Evolutionary conservation across 2,888 invertebrate species (phyloP).

Genomic region (Galeopsomyia nigrocyanea): DNA sequence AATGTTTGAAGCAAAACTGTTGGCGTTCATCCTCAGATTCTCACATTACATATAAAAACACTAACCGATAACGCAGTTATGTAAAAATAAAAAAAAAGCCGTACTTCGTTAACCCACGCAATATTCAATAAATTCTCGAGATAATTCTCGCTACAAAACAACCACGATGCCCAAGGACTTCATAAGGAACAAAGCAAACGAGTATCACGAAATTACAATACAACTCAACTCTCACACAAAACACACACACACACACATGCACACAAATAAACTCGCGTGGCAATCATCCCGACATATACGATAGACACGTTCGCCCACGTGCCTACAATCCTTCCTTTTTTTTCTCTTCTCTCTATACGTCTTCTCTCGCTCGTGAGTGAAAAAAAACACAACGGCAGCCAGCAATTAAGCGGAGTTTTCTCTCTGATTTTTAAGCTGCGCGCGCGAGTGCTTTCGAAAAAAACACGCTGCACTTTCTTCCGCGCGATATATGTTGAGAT

Average conservation of each 20-base stretch:
- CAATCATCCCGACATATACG: conserved; percentile 16
- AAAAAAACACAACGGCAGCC: neutral
- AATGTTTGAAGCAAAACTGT: too few species aligned
- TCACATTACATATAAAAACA: too few species aligned
- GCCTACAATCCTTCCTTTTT: neutral
- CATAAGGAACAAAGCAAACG: conserved; percentile 22
- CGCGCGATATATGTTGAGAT: neutral
- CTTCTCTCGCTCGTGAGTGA: neutral
- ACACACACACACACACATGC: too few species aligned
- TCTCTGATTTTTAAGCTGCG: neutral
- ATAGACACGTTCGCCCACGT: conserved; percentile 32
- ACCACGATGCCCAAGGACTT: conserved; percentile 14
- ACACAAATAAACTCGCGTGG: neutral
- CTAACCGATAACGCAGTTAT: too few species aligned
- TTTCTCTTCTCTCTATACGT: neutral
- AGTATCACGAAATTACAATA: conserved; percentile 23
- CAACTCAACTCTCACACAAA: neutral
- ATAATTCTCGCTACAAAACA: conserved; percentile 2
- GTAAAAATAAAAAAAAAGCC: neutral
- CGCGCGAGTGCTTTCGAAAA: conserved; percentile 10
- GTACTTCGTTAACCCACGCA: neutral
- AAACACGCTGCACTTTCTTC: neutral
- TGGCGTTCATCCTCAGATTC: too few species aligned
- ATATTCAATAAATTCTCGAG: conserved; percentile 13
- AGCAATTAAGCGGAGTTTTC: neutral